Conservation (phyloP, 2,797 vertebrate genomes). For the Erpetoichthys calabaricus region DNA sequence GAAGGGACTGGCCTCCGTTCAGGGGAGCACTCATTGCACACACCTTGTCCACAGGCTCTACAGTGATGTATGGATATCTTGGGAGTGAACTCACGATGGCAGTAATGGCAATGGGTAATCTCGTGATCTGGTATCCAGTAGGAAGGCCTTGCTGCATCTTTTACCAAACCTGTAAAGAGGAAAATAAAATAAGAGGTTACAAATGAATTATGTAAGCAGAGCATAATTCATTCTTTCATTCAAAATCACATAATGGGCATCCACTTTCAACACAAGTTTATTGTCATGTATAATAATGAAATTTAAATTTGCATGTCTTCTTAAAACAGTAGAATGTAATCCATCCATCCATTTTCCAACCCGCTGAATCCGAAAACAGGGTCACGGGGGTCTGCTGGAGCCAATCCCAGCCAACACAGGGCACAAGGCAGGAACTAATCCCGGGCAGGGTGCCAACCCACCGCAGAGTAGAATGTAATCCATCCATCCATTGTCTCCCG, state of each 20-base stretch:
- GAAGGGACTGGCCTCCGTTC: constrained; percentile 82
- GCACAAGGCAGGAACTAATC: no score
- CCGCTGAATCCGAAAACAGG: no score
- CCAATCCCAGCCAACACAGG: no score
- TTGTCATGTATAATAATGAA: no score
- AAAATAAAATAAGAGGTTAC: not conserved
- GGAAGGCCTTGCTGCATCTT: constrained; percentile 83
- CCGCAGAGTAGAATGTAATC: no score
- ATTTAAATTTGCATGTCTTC: no score
- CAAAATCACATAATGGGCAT: not conserved
- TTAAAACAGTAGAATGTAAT: no score
- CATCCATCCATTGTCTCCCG: no score
- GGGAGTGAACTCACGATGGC: constrained; percentile 75
- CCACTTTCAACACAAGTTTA: no score
- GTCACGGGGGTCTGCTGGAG: no score
- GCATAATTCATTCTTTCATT: not conserved
- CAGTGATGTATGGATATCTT: constrained; percentile 96
- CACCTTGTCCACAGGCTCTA: constrained; percentile 89
- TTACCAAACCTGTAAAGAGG: constrained; percentile 64
- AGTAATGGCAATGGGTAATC: constrained; percentile 76
- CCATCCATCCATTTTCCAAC: no score
- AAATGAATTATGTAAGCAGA: not conserved
- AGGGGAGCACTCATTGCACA: constrained; percentile 83
- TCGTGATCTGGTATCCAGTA: constrained; percentile 98
- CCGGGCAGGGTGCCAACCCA: no score